These are phyloP conservation scores for Sebastiscus tertius DNA, from an alignment of 2,797 vertebrate species.

Conservation along the genomic window DNA sequence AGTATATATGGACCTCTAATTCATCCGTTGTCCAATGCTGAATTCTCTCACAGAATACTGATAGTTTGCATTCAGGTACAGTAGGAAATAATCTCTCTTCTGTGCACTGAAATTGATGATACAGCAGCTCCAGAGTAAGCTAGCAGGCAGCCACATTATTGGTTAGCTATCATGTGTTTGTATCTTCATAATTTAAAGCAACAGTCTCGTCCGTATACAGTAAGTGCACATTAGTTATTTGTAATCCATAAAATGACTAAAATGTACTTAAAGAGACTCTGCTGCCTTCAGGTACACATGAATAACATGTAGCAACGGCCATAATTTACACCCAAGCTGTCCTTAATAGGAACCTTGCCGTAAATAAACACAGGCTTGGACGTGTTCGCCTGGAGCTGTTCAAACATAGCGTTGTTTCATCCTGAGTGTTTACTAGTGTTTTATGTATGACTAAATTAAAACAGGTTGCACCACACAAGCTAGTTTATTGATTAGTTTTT, in stretches of 20 bases:
- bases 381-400: background rate
- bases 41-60: slow-evolving; percentile 42
- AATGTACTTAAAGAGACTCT: background rate
- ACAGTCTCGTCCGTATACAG: background rate
- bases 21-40: slow-evolving; percentile 34
- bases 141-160: background rate
- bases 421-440: background rate
- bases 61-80: slow-evolving; percentile 51
- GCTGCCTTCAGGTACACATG: background rate
- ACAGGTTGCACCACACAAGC: background rate
- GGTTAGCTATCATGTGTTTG: slow-evolving; percentile 1
- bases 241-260: background rate
- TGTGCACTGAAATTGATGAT: slow-evolving; percentile 38
- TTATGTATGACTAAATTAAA: background rate
- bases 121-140: slow-evolving; percentile 4
- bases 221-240: background rate
- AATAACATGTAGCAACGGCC: slow-evolving; percentile 5
- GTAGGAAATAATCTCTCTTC: slow-evolving; percentile 43
- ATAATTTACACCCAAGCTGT: slow-evolving; percentile 4
- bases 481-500: background rate
- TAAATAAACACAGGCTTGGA: slow-evolving; percentile 23
- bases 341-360: slow-evolving; percentile 7
- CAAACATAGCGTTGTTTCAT: background rate
- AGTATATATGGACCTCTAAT: slow-evolving; percentile 26
- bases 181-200: slow-evolving; percentile 11